A percentile compares a stretch with the other conserved stretches of the same genome.
phyloP scores from a whole-genome alignment of 2,888 invertebrate genomes.

The Volucella inanis region DNA sequence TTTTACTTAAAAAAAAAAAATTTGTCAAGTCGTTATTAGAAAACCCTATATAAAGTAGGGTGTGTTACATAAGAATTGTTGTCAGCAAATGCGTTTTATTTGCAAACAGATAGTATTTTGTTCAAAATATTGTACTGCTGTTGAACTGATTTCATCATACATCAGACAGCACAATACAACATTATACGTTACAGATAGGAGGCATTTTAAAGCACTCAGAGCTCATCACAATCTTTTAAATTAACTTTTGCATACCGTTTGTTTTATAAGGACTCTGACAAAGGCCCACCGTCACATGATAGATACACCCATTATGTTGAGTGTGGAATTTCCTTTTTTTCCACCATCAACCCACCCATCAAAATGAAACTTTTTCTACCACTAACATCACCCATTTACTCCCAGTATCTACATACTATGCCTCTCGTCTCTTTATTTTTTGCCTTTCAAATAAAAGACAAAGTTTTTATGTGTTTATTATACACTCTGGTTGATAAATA shows the following conservation, averaged over 20 bases:
- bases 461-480: slow-evolving; percentile 81
- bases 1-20: no score
- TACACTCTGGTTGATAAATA: slow-evolving; percentile 82
- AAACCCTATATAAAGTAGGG: no score
- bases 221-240: slow-evolving; percentile 42
- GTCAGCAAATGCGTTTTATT: no score
- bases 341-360: neutral
- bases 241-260: slow-evolving; percentile 27
- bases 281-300: slow-evolving; percentile 18
- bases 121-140: no score
- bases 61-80: no score
- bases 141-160: neutral
- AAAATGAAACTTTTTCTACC: slow-evolving; percentile 23
- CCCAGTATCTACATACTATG: slow-evolving; percentile 33
- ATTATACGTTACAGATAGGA: neutral
- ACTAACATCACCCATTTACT: neutral
- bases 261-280: slow-evolving; percentile 10
- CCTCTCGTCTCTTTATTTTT: slow-evolving; percentile 2
- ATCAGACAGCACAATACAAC: slow-evolving; percentile 15
- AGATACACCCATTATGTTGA: slow-evolving; percentile 44
- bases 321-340: neutral
- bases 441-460: slow-evolving; percentile 52
- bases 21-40: no score
- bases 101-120: no score
- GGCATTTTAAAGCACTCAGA: slow-evolving; percentile 15